phyloP scores from a whole-genome alignment of 2,888 invertebrate genomes.

The Syrphus vitripennis region DNA sequence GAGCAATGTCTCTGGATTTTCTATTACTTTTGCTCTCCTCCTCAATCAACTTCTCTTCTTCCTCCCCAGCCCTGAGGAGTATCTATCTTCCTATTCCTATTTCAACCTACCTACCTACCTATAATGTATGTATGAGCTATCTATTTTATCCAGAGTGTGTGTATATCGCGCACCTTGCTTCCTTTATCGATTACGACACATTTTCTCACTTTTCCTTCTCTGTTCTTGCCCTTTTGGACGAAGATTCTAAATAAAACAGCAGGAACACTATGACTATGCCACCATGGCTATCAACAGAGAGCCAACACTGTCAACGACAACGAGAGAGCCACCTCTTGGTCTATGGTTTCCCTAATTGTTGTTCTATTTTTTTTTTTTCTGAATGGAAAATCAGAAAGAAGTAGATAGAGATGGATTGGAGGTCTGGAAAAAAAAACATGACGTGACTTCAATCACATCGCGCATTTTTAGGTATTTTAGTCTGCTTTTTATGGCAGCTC shows the following conservation, averaged over 20 bases:
- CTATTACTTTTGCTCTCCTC: constrained; percentile 42
- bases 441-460: constrained; percentile 47
- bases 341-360: constrained; percentile 62
- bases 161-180: constrained; percentile 31
- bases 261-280: constrained; percentile 22
- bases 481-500: constrained; percentile 41
- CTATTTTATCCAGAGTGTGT: neutral
- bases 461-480: neutral
- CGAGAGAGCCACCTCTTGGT: constrained; percentile 24
- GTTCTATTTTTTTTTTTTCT: neutral
- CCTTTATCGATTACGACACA: constrained; percentile 62
- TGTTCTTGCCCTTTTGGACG: constrained; percentile 25
- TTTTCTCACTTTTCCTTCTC: constrained; percentile 64
- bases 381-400: neutral
- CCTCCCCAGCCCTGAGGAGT: neutral
- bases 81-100: neutral
- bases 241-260: constrained; percentile 36
- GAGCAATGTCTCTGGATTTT: constrained; percentile 59
- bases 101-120: neutral
- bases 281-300: constrained; percentile 13
- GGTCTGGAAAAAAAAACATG: constrained; percentile 24
- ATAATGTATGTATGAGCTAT: constrained; percentile 6
- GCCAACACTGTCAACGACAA: neutral
- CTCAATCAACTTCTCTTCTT: neutral
- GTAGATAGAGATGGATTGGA: neutral